phyloP scores from a whole-genome alignment of 2,797 vertebrate species.

The Luscinia megarhynchos region DNA sequence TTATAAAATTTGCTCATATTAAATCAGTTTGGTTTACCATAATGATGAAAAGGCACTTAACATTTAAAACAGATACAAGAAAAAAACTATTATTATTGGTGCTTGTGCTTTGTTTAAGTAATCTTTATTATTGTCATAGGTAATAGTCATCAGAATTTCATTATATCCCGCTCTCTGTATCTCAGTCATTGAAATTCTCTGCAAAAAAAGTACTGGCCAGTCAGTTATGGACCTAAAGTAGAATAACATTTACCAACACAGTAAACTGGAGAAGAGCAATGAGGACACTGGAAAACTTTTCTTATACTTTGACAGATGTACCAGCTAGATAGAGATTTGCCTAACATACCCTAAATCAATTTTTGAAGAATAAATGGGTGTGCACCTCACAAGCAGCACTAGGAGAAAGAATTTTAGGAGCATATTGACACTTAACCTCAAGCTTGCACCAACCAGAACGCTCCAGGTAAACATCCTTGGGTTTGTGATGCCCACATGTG shows the following conservation, averaged over 20 bases:
- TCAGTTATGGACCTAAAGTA: not conserved
- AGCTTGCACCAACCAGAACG: not conserved
- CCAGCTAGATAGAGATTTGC: not conserved
- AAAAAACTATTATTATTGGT: not conserved
- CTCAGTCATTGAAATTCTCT: not conserved
- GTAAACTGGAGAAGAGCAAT: not conserved
- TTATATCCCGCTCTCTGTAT: not conserved
- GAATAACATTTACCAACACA: not conserved
- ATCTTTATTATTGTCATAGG: not conserved
- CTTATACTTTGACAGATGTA: not conserved
- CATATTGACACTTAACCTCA: not conserved
- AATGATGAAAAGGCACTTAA: not conserved
- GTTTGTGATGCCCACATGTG: not conserved
- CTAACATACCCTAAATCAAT: not conserved
- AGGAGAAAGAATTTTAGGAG: not conserved
- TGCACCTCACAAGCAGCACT: not conserved
- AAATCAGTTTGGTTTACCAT: not conserved
- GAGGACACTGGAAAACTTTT: not conserved
- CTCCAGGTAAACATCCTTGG: not conserved
- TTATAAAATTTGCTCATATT: not conserved
- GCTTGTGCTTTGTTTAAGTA: not conserved
- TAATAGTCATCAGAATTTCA: not conserved
- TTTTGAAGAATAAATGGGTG: not conserved
- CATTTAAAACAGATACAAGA: not conserved
- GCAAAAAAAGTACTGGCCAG: not conserved